Conservation (phyloP, 2,888 invertebrate species). For the Eristalinus aeneus region DNA sequence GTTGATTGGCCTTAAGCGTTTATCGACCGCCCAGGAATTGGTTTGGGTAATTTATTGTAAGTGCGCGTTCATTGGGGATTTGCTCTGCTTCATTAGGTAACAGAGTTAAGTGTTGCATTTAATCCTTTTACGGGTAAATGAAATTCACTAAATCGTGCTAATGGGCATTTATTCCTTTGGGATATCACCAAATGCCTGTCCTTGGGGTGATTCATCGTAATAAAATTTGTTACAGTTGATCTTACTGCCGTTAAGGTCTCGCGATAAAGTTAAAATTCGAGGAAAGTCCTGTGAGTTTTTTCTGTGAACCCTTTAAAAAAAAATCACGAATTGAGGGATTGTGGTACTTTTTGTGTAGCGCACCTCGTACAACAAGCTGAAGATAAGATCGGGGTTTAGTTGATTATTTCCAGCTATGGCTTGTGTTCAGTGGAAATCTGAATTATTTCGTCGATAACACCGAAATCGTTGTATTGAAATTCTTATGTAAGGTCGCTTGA, state of each 20-base stretch:
- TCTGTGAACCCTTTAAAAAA: too few species aligned
- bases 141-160: background rate
- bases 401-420: too few species aligned
- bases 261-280: background rate
- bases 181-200: background rate
- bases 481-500: too few species aligned
- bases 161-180: background rate
- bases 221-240: background rate
- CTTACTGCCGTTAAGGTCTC: background rate
- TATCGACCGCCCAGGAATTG: background rate
- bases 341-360: too few species aligned
- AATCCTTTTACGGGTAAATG: background rate
- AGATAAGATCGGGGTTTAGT: too few species aligned
- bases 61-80: background rate
- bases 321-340: too few species aligned
- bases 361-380: too few species aligned
- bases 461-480: too few species aligned
- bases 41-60: background rate
- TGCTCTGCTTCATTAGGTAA: background rate
- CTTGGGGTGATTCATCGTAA: background rate
- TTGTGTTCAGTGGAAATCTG: too few species aligned
- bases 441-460: too few species aligned
- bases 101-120: background rate
- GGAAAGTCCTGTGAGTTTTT: too few species aligned
- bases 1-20: background rate